Conservation (phyloP, 2,888 invertebrate genomes). For the Drosophila tripunctata region DNA sequence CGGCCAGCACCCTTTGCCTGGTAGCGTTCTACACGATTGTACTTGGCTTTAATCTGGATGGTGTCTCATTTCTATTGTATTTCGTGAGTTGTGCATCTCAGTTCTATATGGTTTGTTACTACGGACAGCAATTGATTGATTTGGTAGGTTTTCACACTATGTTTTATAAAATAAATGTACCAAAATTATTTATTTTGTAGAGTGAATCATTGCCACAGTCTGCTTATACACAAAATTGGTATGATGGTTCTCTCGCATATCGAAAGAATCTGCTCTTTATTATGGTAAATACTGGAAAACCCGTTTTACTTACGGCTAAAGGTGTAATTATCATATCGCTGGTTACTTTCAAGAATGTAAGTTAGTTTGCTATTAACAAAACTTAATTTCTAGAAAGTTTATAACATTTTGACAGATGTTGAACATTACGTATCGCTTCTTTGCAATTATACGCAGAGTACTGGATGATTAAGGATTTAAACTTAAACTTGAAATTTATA, state of each 20-base stretch:
- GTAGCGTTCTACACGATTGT: conserved; percentile 26
- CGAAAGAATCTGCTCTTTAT: conserved; percentile 14
- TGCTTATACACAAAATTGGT: conserved; percentile 18
- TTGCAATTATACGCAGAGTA: conserved; percentile 20
- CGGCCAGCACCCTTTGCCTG: conserved; percentile 25
- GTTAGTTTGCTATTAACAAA: background rate
- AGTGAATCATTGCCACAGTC: conserved; percentile 7
- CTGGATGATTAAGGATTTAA: conserved; percentile 1
- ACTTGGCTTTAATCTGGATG: conserved; percentile 2
- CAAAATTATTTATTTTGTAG: background rate
- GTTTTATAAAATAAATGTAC: background rate
- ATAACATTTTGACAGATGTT: conserved; percentile 17
- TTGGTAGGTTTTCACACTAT: too few relatives aligned
- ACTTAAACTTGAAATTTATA: background rate
- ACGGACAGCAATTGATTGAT: conserved; percentile 22
- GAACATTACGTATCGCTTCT: conserved; percentile 23
- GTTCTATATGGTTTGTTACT: conserved; percentile 31
- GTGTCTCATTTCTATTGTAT: conserved; percentile 14
- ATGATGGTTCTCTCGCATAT: conserved; percentile 10
- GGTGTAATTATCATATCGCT: conserved; percentile 17
- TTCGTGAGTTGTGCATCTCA: conserved; percentile 25
- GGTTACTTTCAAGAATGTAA: conserved; percentile 23
- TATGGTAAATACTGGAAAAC: conserved; percentile 7
- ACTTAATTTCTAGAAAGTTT: background rate
- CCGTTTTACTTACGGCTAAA: conserved; percentile 18